Base-by-base conservation (phyloP, 1,140 invertebrate species). In the Heliconius congener region DNA sequence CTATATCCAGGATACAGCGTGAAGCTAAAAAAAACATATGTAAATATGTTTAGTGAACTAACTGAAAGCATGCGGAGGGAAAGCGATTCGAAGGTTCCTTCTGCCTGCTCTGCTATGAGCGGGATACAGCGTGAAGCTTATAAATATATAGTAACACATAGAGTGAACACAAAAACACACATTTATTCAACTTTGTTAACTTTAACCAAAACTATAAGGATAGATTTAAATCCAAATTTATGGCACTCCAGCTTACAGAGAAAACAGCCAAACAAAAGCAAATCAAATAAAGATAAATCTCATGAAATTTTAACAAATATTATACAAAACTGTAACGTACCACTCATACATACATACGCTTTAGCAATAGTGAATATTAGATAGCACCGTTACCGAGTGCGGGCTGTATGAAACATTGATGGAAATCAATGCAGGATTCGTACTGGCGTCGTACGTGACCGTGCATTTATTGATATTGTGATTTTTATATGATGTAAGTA, bases 401-500 rank as follows among this genome's bases (percentile, higher is more conserved):
- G 39, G 27, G 55, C 19, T 75, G 13, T 75, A 74, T 79, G 78
- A 76, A 79, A 75, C 52, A 72, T 80, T 80, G 50, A 80, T 76
- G 74, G 11, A 23, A 76, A 76, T 60, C 46, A 73, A 52, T 76
- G 73, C 78, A 75, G 73, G 74, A 66, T 75, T 52, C 39, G 66
- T 71, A 75, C 71, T 23, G 73, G 66, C 50, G 19, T 30, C 73
- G 78, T 79, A 79, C 78, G 78, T 79, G 77, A 39, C 55, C 52
- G 19, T 50, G 60, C 73, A 77, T 77, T 77, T 77, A 77, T 77
- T 77, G 73, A 66, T 76, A 71, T 74, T 30, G 73, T 80, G 78
- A 80, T 80, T 80, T 79, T 80, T 80, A 80, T 80, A 80, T 74
- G 42, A 73, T 74, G 73, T 74, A 37, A 37, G 34, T 37, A 72